These are phyloP conservation scores for Salvator merianae DNA, from an alignment of 2,113 vertebrate genomes.

Conservation along the genomic window DNA sequence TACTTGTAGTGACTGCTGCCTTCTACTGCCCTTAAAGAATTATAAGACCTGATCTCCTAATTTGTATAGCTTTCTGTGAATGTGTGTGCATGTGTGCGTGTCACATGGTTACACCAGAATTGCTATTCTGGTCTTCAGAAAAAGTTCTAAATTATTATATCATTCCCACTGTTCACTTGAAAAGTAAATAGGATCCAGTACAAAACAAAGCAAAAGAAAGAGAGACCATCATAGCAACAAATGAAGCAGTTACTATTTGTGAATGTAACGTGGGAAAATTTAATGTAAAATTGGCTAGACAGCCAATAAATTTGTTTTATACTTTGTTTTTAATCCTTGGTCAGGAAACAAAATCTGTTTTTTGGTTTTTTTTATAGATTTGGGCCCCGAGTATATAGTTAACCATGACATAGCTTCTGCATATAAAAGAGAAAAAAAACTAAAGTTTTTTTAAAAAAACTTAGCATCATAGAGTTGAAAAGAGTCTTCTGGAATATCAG, in stretches of 20 bases:
- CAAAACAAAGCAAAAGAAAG: not conserved
- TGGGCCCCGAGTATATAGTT: not conserved
- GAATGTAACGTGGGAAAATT: constrained; percentile 26
- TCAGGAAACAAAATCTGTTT: not conserved
- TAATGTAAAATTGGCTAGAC: constrained; percentile 31
- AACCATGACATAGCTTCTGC: not conserved
- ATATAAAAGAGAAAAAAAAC: not conserved
- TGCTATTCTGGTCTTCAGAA: not conserved
- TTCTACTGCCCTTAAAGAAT: no score
- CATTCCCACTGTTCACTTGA: not conserved
- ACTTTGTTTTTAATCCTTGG: constrained; percentile 16
- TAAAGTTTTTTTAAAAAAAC: not conserved
- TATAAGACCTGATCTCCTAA: not conserved
- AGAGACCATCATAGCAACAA: constrained; percentile 6
- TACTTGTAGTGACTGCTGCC: no score
- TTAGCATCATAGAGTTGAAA: not conserved
- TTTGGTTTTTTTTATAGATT: constrained; percentile 1
- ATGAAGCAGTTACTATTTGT: constrained; percentile 28
- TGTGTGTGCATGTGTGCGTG: no score
- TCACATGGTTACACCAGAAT: not conserved
- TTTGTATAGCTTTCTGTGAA: no score
- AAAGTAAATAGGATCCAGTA: not conserved
- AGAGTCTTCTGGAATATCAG: no score
- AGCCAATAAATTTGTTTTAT: constrained; percentile 30
- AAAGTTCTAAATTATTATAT: not conserved